Conservation (phyloP, 1,140 invertebrate species). For the Diorhabda sublineata region DNA sequence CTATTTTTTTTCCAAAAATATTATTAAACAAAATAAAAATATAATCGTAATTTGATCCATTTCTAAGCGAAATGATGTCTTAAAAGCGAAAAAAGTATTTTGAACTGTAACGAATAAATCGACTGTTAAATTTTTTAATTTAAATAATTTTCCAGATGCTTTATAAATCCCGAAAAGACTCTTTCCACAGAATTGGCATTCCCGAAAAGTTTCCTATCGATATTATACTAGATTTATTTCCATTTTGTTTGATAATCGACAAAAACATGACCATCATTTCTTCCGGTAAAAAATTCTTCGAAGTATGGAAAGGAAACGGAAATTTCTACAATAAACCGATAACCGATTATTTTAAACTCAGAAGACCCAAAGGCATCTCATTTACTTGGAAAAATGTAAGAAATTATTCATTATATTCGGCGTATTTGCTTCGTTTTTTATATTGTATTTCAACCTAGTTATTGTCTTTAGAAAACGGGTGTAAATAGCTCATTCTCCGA, state of each 20-base stretch:
- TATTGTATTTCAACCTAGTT: no score
- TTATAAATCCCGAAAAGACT: constrained; percentile 27
- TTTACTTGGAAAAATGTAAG: constrained; percentile 71
- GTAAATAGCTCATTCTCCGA: no score
- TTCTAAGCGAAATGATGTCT: no score
- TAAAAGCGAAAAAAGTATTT: no score
- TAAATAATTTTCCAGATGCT: constrained; percentile 29
- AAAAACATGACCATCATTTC: constrained; percentile 60
- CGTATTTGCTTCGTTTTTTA: no score
- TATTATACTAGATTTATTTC: constrained; percentile 72
- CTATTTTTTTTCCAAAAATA: no score
- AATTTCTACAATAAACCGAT: constrained; percentile 62
- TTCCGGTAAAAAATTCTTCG: constrained; percentile 66
- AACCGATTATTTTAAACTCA: constrained; percentile 63
- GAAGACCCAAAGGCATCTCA: constrained; percentile 67
- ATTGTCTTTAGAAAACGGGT: no score
- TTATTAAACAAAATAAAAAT: no score
- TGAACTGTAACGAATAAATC: no score
- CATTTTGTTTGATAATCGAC: constrained; percentile 66
- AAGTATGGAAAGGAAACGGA: constrained; percentile 62
- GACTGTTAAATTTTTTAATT: no score
- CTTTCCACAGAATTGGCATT: constrained; percentile 18
- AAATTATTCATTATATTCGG: neutral
- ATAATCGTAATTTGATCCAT: no score
- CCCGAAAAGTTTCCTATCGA: constrained; percentile 55